Evolutionary conservation across 2,113 vertebrate species (phyloP), one percentile per base, ranked within the genome.

Genomic region (Siniperca chuatsi): DNA sequence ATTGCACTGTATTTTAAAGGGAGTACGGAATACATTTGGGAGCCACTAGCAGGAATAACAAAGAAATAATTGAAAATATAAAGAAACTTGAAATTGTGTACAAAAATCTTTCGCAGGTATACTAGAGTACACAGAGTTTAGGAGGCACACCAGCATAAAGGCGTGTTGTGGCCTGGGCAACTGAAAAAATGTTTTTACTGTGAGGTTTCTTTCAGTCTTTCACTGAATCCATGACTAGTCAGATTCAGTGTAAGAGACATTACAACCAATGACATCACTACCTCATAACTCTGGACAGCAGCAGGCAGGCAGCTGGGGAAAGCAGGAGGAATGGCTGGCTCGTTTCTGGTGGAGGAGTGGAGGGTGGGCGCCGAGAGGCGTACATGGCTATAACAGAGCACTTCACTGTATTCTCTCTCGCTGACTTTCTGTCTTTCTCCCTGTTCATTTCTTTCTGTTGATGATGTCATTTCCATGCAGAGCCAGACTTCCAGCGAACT

Each of bases 181-280:
- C 60, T 79, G 35, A 23, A 52, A 15, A 68, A 37, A 62, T 42
- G 29, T 75, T 83, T 82, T 91, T 20, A 68, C 72, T 74, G 21
- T 69, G 74, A 76, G 83, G 60, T 81, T 89, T 85, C 77, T 86
- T 60, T 81, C 52, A 54, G 57, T 61, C 44, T 79, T 77, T 21
- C 35, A 15, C 60, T 74, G 35, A 12, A 42, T 81, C 55, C 6
- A 66, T 65, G 78, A 81, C 61, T 58, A 55, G 73, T 87, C 52
- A 62, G 58, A 85, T 83, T 86, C 70, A 78, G 74, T 68, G 60
- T n/a, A 50, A 69, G 66, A 90, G 84, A 85, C 92, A 64, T 92
- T 83, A 73, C 82, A 88, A 65, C 70, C 83, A 40, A 82, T 93
- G 92, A 91, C 87, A 82, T 92, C 91, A 92, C 64, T 42, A 21